A percentile compares a stretch with the other conserved stretches of the same genome.
These are phyloP conservation scores for Cistogaster globosa DNA, from an alignment of 2,888 invertebrate genomes.

Conservation along the genomic window DNA sequence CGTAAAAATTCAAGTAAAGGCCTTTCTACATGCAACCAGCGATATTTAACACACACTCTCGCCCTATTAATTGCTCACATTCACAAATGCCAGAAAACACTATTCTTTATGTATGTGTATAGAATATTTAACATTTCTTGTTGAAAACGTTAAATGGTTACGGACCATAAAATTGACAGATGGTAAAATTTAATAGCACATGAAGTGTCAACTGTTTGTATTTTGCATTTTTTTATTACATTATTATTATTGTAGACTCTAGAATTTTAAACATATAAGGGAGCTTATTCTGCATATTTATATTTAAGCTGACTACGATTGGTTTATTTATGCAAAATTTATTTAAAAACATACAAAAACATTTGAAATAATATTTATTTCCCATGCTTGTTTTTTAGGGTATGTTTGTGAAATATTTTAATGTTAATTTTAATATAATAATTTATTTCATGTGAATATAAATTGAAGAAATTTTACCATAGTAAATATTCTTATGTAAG, in stretches of 20 bases:
- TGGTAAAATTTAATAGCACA: slow-evolving; percentile 69
- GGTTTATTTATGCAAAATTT: no score
- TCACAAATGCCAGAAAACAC: not conserved
- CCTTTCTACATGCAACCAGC: no score
- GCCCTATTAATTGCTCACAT: not conserved
- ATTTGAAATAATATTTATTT: no score
- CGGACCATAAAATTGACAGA: slow-evolving; percentile 71
- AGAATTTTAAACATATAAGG: not conserved
- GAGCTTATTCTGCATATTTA: not conserved
- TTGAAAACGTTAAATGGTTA: slow-evolving; percentile 68
- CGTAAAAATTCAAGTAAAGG: no score
- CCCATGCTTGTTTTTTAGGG: no score
- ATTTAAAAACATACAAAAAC: no score
- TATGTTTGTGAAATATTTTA: no score
- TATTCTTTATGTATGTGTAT: not conserved
- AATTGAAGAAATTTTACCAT: no score
- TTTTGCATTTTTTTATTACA: not conserved
- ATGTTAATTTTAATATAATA: no score
- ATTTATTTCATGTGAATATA: no score
- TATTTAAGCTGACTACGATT: not conserved
- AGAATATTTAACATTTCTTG: slow-evolving; percentile 60
- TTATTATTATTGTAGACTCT: not conserved
- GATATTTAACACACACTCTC: not conserved
- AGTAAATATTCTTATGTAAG: no score
- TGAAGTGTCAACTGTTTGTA: slow-evolving; percentile 66